Conservation (phyloP, 1,140 invertebrate genomes). For the Melanaphis sacchari region DNA sequence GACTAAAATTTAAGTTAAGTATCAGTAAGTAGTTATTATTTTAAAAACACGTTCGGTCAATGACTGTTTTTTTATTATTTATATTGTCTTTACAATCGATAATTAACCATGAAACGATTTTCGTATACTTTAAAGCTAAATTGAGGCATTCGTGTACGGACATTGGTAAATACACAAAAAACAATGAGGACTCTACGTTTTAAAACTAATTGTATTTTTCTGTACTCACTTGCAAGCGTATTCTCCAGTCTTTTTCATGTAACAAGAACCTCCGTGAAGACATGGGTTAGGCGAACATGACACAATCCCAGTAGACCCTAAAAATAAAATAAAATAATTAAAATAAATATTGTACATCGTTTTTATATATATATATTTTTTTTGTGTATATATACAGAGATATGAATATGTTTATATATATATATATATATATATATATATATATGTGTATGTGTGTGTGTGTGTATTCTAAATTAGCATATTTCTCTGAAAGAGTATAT, state of each 20-base stretch:
- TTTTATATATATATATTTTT: neutral
- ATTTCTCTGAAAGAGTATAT: slow-evolving; percentile 7
- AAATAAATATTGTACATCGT: slow-evolving; percentile 20
- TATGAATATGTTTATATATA: slow-evolving; percentile 14
- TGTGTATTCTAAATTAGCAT: slow-evolving; percentile 49
- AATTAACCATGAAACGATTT: slow-evolving; percentile 44
- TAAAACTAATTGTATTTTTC: neutral
- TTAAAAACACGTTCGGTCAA: slow-evolving; percentile 23
- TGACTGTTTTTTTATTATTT: slow-evolving; percentile 9
- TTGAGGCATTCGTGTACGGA: neutral
- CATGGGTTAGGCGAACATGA: slow-evolving; percentile 54
- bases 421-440: neutral
- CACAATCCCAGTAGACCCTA: slow-evolving; percentile 51
- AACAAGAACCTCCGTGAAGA: slow-evolving; percentile 49
- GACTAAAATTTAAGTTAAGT: neutral
- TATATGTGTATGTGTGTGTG: too few species aligned
- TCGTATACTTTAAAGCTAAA: neutral
- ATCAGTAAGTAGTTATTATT: neutral
- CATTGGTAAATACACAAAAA: neutral
- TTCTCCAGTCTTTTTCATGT: slow-evolving; percentile 53
- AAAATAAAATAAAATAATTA: slow-evolving; percentile 28
- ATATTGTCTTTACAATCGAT: slow-evolving; percentile 9
- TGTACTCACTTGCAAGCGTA: slow-evolving; percentile 56
- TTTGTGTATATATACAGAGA: neutral
- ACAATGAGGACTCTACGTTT: neutral